Percentiles rank a stretch among this genome's conserved stretches.
phyloP scores from a whole-genome alignment of 2,113 vertebrate genomes.

The Hoplias malabaricus region DNA sequence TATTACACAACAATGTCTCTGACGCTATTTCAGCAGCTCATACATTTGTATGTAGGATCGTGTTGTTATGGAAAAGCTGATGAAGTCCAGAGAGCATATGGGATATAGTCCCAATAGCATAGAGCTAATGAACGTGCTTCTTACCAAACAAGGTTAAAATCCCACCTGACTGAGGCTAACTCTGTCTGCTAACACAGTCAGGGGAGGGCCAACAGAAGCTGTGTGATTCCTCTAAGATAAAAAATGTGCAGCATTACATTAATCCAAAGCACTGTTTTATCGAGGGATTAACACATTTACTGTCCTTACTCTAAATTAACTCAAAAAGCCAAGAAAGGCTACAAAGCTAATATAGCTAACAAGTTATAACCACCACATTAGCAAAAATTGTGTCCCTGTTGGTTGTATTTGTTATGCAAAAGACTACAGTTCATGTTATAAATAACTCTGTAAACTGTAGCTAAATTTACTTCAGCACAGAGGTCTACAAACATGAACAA shows the following conservation, averaged over 20 bases:
- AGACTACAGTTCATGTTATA: no score
- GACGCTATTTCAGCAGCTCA: no score
- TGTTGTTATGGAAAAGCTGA: slow-evolving; percentile 61
- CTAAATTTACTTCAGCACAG: no score
- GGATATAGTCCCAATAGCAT: slow-evolving; percentile 47
- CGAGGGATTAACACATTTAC: no score
- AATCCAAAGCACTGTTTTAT: no score
- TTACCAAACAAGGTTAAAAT: slow-evolving; percentile 33
- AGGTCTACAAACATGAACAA: no score
- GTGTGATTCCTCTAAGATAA: background rate
- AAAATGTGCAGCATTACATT: background rate
- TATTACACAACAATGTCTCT: no score
- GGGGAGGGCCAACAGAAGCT: background rate
- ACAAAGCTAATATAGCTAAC: no score
- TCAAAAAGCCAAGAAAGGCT: background rate
- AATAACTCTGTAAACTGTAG: no score
- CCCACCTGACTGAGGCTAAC: slow-evolving; percentile 25
- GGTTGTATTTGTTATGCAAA: no score
- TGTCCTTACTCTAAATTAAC: background rate
- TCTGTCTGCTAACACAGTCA: slow-evolving; percentile 9
- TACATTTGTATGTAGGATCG: slow-evolving; percentile 49
- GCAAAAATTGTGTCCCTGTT: no score
- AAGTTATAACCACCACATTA: no score
- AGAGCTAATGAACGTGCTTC: slow-evolving; percentile 37
- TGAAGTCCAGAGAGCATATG: slow-evolving; percentile 58